These are phyloP conservation scores for Pogonocichla stellata DNA, from an alignment of 2,113 vertebrate genomes.

Conservation along the genomic window DNA sequence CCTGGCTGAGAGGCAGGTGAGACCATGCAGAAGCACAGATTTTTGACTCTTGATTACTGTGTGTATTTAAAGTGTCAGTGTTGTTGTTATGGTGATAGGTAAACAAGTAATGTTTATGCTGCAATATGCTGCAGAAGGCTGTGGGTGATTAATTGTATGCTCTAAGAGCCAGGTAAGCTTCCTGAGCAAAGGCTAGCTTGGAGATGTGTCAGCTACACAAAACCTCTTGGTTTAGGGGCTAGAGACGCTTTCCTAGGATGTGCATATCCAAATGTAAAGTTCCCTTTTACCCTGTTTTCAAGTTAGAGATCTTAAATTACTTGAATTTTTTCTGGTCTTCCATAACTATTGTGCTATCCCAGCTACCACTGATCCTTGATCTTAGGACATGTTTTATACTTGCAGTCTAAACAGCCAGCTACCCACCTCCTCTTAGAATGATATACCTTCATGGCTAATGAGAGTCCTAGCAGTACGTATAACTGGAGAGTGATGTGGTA, in stretches of 20 bases:
- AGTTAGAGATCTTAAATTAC: background rate
- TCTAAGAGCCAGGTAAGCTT: background rate
- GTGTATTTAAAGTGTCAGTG: background rate
- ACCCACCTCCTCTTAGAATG: background rate
- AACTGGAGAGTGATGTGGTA: background rate
- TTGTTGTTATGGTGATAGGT: background rate
- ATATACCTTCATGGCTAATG: background rate
- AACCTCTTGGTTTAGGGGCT: background rate
- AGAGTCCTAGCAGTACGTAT: background rate
- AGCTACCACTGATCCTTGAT: background rate
- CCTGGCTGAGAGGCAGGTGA: background rate
- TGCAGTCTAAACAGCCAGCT: background rate
- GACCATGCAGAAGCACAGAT: background rate
- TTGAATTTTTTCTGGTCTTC: background rate
- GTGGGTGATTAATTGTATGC: background rate
- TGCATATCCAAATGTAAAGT: background rate
- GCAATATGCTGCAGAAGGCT: background rate
- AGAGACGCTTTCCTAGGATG: background rate
- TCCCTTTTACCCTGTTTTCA: background rate
- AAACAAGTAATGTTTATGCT: background rate
- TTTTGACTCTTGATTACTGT: background rate
- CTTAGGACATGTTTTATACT: background rate
- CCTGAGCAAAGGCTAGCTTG: background rate
- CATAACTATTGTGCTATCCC: background rate
- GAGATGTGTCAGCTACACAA: background rate